Base-by-base conservation (phyloP, 2,888 invertebrate genomes). In the Ichneumoninae sp. region DNA sequence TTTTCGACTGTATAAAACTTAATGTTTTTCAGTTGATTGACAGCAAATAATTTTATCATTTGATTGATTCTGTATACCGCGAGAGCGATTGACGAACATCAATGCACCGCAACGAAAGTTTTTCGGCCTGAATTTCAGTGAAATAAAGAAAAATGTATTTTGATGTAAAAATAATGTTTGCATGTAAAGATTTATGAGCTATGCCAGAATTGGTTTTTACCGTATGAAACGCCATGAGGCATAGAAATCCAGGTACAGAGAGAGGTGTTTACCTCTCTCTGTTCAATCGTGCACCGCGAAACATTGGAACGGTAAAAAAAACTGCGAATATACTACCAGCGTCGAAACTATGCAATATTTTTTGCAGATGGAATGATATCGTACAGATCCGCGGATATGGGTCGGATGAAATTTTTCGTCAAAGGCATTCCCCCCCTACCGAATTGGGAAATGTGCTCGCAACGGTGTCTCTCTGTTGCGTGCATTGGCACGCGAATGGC, bases 341-440 rank as follows among this genome's bases (percentile, higher is more conserved):
- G 33, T 60, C 47, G 19, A 47, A 81, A 69, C 33, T 76, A 36
- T 69, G 73, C 54, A 57, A 60, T 74, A 74, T 81, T 74, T 47
- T 65, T 68, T 44, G 66, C 80, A 57, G 10, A 74, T 81, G 44
- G 52, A 69, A 81, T 69, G 69, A 81, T 57, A 81, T 70, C 52
- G 47, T 36, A 40, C 75, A 26, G 71, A 33, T 52, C 44, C 68
- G 57, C 22, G 16, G 57, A 74, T 66, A 69, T 26, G 40, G 19
- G 44, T 16, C n/a, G 44, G 5, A 16, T 63, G 33, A 40, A 63
- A 30, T 40, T 75, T 75, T 75, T 76, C 63, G 30, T 54, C 6
- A 33, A 50, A 76, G 65, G 65, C 26, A 76, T 81, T 70, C 13
- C 7, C 7, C 10, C 44, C 10, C 16, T 3, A 19, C 22, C 30